Evolutionary conservation across 2,888 invertebrate genomes (phyloP).

Genomic region (Muschampia plurimacula): DNA sequence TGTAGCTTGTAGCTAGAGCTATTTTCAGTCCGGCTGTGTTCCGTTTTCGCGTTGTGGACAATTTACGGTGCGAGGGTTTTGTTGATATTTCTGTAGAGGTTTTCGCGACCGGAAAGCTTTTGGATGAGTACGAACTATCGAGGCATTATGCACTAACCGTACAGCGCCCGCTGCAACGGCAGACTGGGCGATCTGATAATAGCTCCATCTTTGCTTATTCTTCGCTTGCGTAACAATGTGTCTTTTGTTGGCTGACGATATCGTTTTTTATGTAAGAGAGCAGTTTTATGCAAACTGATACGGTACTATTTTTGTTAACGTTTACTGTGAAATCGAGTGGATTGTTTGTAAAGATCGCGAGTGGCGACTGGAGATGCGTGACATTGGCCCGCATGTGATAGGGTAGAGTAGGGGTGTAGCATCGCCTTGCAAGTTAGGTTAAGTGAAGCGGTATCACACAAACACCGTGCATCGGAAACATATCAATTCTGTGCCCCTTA

Average conservation of each 20-base stretch:
- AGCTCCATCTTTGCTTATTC: conserved; percentile 63
- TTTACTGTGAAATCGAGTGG: conserved; percentile 76
- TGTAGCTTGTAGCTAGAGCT: conserved; percentile 64
- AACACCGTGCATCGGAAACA: conserved; percentile 91
- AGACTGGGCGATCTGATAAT: conserved; percentile 49
- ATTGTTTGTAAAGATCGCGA: conserved; percentile 60
- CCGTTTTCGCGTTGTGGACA: conserved; percentile 44
- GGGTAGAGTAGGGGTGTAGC: conserved; percentile 81
- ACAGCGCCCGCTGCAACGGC: conserved; percentile 50
- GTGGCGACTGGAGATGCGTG: conserved; percentile 70
- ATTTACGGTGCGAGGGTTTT: conserved; percentile 39
- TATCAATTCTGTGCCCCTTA: conserved; percentile 93
- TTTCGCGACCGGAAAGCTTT: conserved; percentile 35
- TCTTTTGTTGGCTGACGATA: conserved; percentile 31
- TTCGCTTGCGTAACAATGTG: conserved; percentile 33
- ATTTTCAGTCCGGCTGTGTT: conserved; percentile 47
- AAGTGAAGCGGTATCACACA: conserved; percentile 86
- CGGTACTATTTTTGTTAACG: conserved; percentile 47
- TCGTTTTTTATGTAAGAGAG: conserved; percentile 22
- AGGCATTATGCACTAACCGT: conserved; percentile 34
- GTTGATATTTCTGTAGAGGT: conserved; percentile 32
- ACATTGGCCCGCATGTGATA: conserved; percentile 83
- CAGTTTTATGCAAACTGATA: conserved; percentile 15
- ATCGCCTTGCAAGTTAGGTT: conserved; percentile 84
- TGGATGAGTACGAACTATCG: conserved; percentile 45